Percentiles rank a stretch among this genome's conserved stretches.
Evolutionary conservation across 2,888 invertebrate genomes (phyloP).

Genomic region (Seira musarum): DNA sequence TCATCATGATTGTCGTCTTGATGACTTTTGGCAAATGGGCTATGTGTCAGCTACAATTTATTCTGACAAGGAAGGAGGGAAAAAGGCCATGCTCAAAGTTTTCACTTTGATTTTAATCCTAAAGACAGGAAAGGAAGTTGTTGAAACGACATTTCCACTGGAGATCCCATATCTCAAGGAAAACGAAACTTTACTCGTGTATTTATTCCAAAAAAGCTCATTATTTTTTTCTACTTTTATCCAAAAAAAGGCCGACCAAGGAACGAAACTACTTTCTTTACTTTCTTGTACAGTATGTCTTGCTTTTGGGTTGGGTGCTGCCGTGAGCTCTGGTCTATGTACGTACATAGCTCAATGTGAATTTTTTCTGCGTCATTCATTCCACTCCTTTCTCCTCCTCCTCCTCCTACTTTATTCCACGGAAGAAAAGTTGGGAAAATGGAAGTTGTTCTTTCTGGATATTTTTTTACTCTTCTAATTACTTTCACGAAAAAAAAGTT

Average conservation of each 20-base stretch:
- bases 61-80: slow-evolving; percentile 53
- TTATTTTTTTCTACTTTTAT: slow-evolving; percentile 22
- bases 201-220: slow-evolving; percentile 33
- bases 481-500: slow-evolving; percentile 40
- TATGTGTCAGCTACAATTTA: slow-evolving; percentile 49
- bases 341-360: too few relatives aligned
- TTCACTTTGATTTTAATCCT: slow-evolving; percentile 33
- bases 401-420: slow-evolving; percentile 14
- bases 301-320: slow-evolving; percentile 20
- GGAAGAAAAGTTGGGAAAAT: slow-evolving; percentile 12
- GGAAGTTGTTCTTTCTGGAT: slow-evolving; percentile 18
- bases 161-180: neutral
- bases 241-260: neutral
- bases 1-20: slow-evolving; percentile 13
- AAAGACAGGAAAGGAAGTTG: slow-evolving; percentile 39
- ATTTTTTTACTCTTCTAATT: slow-evolving; percentile 40
- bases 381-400: slow-evolving; percentile 11
- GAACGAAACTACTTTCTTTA: slow-evolving; percentile 23
- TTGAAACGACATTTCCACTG: slow-evolving; percentile 49
- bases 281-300: neutral
- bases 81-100: slow-evolving; percentile 28
- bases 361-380: slow-evolving; percentile 50
- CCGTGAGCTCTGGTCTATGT: slow-evolving; percentile 21
- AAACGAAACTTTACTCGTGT: neutral
- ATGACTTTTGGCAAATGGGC: slow-evolving; percentile 52